Base-by-base conservation (phyloP, 2,797 vertebrate species). In the Melanotaenia pygmaea region DNA sequence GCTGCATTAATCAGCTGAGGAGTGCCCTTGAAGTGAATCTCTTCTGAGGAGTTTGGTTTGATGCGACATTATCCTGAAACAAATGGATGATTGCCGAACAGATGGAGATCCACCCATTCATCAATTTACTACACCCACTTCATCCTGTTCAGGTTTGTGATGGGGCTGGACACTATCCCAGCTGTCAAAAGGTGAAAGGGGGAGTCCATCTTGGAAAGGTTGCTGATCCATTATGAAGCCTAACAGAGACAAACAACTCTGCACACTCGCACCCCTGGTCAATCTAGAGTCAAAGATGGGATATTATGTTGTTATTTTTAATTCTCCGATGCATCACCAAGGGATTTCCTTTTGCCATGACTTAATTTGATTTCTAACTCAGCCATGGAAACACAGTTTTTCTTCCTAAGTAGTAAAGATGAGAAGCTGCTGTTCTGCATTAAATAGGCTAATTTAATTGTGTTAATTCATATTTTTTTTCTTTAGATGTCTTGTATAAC, bases 81-180 rank as follows among this genome's bases (percentile, higher is more conserved):
- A 40, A 77, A 20, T 12, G 26, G 40, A 58, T 51, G 35, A 65
- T 63, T 76, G 22, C 53, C 2, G 59, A 82, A 63, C 62, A 71
- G 73, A 77, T 82, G 79, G 75, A 79, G 73, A 69, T 14, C 53
- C 24, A 56, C 16, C 26, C 53, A 30, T 56, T 14, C 53, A 56
- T 32, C 32, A 32, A 32, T 56, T 26, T 56, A 28, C 24, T 28
- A 28, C 12, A 14, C 24, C 13, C 13, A 24, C 3, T 26, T 28
- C 53, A 56, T 56, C 53, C 22, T 56, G 53, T 56, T 30, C 13
- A 13, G 10, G 26, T 26, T 56, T 14, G 13, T 12, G 12, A 28
- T 16, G 13, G 13, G 53, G 3, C n/a, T 28, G 24, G 53, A 56
- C 12, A 16, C 26, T 56, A 28, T 56, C 53, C 24, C 53, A 56